phyloP scores from a whole-genome alignment of 1,140 invertebrate genomes.

The Drosophila nannoptera region DNA sequence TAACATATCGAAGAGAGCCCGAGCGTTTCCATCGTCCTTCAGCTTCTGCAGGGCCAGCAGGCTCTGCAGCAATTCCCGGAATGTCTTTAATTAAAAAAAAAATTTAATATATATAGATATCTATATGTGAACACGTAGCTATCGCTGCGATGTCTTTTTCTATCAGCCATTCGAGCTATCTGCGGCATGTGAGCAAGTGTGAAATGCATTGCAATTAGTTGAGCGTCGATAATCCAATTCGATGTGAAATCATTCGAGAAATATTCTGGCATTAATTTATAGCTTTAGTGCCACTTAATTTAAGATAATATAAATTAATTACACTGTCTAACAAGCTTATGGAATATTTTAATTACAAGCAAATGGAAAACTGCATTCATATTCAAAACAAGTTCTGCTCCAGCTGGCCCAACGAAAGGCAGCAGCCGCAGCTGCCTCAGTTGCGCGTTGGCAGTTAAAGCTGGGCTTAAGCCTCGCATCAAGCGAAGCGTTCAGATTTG shows the following conservation, averaged over 20 bases:
- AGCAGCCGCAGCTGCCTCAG: not conserved
- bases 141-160: not conserved
- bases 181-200: not conserved
- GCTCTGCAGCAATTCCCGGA: constrained; percentile 87
- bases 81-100: constrained; percentile 81
- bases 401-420: constrained; percentile 2
- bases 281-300: not conserved
- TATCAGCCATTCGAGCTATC: not conserved
- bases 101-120: constrained; percentile 4
- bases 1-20: constrained; percentile 89
- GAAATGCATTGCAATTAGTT: constrained; percentile 19
- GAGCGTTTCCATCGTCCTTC: constrained; percentile 83
- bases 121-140: not conserved
- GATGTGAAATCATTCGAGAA: not conserved
- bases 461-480: constrained; percentile 41
- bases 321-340: too few species aligned
- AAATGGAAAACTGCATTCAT: too few species aligned
- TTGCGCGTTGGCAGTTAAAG: constrained; percentile 6
- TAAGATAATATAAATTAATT: too few species aligned
- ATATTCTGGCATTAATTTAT: not conserved
- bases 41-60: constrained; percentile 89
- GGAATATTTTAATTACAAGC: too few species aligned
- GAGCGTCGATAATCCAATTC: not conserved
- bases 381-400: not conserved
- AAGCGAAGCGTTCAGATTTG: constrained; percentile 45